Evolutionary conservation across 2,888 invertebrate species (phyloP).

Genomic region (Fragum whitleyi): DNA sequence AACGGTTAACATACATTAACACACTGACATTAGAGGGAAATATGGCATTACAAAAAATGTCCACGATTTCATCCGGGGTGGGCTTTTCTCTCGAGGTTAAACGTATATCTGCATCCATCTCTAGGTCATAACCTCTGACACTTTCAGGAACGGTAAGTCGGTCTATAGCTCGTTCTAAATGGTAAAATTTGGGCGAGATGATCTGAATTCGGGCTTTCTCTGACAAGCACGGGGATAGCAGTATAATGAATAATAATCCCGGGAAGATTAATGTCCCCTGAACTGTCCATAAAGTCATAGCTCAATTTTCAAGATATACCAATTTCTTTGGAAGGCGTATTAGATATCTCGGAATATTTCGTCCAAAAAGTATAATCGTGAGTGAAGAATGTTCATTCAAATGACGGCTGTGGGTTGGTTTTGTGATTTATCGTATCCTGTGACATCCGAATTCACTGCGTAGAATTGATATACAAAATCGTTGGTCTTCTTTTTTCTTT

Average conservation of each 20-base stretch:
- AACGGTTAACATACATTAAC: slow-evolving; percentile 43
- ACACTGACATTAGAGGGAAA: slow-evolving; percentile 52
- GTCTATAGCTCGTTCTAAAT: background rate
- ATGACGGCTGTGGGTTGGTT: too few species aligned
- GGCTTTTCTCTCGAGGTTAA: slow-evolving; percentile 31
- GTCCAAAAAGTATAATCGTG: too few species aligned
- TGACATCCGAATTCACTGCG: too few species aligned
- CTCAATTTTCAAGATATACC: background rate
- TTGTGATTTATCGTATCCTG: too few species aligned
- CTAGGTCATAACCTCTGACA: slow-evolving; percentile 17
- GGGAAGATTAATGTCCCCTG: background rate
- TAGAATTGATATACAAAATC: too few species aligned
- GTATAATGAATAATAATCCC: background rate
- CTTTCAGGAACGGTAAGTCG: background rate
- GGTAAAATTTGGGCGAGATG: background rate
- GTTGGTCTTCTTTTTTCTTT: too few species aligned
- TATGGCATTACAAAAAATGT: slow-evolving; percentile 56
- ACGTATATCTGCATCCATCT: slow-evolving; percentile 18
- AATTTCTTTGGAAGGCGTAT: too few species aligned
- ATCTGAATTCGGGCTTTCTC: slow-evolving; percentile 26
- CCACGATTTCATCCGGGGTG: slow-evolving; percentile 49
- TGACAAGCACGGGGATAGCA: background rate
- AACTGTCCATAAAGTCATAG: background rate
- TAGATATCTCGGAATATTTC: too few species aligned
- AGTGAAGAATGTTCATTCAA: too few species aligned